Percentiles rank a stretch among this genome's conserved stretches.
phyloP scores from a whole-genome alignment of 2,113 vertebrate species.

The Clarias gariepinus region DNA sequence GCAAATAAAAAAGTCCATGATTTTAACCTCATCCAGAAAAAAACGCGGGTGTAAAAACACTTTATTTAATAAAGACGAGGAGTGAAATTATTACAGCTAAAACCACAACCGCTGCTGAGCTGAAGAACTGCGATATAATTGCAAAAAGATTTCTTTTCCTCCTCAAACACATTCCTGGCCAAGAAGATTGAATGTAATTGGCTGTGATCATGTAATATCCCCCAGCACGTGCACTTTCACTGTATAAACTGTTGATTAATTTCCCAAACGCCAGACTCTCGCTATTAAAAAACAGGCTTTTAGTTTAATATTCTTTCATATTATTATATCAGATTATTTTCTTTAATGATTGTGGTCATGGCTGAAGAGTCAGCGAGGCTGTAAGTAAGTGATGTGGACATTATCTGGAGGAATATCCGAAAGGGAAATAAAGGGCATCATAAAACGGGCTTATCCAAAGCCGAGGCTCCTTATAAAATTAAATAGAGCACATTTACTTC shows the following conservation, averaged over 20 bases:
- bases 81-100: conserved; percentile 11
- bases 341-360: neutral
- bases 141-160: neutral
- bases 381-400: conserved; percentile 19
- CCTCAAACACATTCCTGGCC: conserved; percentile 1
- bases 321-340: neutral
- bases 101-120: neutral
- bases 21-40: neutral
- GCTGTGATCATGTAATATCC: neutral
- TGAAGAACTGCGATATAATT: neutral
- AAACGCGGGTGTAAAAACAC: neutral
- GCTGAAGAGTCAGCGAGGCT: neutral
- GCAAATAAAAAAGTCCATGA: neutral
- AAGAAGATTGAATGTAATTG: neutral
- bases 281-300: neutral
- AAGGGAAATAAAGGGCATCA: conserved; percentile 31
- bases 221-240: neutral
- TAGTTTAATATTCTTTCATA: neutral
- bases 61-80: neutral
- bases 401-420: conserved; percentile 18
- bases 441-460: conserved; percentile 43
- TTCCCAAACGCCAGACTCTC: neutral
- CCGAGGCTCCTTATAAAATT: conserved; percentile 33
- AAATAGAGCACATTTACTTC: conserved; percentile 39
- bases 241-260: neutral